These are phyloP conservation scores for Trididemnum clinides DNA, from an alignment of 23 tunicate genomes.

Conservation along the genomic window DNA sequence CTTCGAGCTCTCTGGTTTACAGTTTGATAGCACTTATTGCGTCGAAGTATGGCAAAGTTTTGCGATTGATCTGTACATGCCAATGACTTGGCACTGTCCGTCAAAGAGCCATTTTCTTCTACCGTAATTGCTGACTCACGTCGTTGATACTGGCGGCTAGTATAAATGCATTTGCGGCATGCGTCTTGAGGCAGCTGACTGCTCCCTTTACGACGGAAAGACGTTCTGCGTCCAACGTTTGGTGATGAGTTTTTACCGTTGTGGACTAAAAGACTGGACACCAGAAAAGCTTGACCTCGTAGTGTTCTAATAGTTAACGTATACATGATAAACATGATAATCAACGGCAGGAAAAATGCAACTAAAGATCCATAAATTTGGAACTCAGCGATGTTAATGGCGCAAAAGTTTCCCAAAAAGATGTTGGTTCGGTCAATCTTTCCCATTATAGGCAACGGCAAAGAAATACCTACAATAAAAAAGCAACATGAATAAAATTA, in stretches of 20 bases:
- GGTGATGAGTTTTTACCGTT: slow-evolving; percentile 1
- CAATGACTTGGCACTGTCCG: background rate
- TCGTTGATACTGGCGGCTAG: background rate
- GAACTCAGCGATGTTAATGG: slow-evolving; percentile 74
- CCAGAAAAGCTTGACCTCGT: slow-evolving; percentile 59
- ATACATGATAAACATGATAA: slow-evolving; percentile 78
- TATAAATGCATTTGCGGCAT: background rate
- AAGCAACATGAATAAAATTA: background rate
- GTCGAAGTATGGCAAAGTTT: background rate
- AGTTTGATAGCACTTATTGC: background rate
- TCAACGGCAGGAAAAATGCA: slow-evolving; percentile 82
- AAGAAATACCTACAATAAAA: slow-evolving; percentile 61
- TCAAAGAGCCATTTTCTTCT: background rate
- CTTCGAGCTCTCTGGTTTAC: background rate
- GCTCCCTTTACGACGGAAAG: background rate
- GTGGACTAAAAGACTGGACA: slow-evolving; percentile 53
- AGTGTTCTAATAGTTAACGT: slow-evolving; percentile 75
- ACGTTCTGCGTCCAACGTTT: background rate
- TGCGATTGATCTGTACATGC: background rate
- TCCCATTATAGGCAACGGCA: slow-evolving; percentile 77
- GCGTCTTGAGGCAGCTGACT: background rate
- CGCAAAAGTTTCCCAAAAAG: slow-evolving; percentile 52
- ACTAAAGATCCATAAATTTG: slow-evolving; percentile 72
- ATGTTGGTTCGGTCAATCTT: slow-evolving; percentile 46
- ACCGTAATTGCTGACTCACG: background rate